A percentile compares a stretch with the other conserved stretches of the same genome.
Conservation (phyloP, 2,888 invertebrate genomes). For the Melinopterus prodromus region DNA sequence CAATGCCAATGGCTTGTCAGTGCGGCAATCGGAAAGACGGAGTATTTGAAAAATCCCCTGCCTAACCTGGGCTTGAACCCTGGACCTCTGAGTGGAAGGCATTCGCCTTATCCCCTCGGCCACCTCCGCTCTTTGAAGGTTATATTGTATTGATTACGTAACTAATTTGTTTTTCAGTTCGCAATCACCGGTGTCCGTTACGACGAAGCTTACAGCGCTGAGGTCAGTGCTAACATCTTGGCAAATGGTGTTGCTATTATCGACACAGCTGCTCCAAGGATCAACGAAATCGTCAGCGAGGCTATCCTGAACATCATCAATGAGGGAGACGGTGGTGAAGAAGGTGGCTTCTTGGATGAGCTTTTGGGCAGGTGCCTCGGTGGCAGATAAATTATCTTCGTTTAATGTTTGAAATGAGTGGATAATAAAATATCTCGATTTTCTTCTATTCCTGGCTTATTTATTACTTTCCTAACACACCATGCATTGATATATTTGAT, state of each 20-base stretch:
- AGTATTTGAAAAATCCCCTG: too few species aligned
- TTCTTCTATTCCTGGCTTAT: neutral
- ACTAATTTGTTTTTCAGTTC: slow-evolving; percentile 18
- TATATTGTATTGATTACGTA: neutral
- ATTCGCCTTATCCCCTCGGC: too few species aligned
- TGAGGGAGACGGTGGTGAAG: slow-evolving; percentile 22
- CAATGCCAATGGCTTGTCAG: too few species aligned
- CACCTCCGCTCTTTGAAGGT: too few species aligned
- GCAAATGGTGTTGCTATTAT: slow-evolving; percentile 22
- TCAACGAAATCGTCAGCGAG: slow-evolving; percentile 10
- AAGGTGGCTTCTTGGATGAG: slow-evolving; percentile 15
- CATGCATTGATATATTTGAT: neutral
- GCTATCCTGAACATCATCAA: slow-evolving; percentile 16
- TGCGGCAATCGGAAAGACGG: too few species aligned
- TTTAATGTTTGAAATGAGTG: neutral
- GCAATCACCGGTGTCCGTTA: slow-evolving; percentile 26
- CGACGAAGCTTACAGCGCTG: slow-evolving; percentile 30
- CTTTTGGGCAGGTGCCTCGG: slow-evolving; percentile 22
- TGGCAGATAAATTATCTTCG: slow-evolving; percentile 11
- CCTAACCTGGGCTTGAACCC: too few species aligned
- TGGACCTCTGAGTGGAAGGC: too few species aligned
- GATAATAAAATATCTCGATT: neutral
- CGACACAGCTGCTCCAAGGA: slow-evolving; percentile 10
- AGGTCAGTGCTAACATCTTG: slow-evolving; percentile 16
- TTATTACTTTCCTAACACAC: neutral